Base-by-base conservation (phyloP, 2,888 invertebrate genomes). In the Volucella inanis region DNA sequence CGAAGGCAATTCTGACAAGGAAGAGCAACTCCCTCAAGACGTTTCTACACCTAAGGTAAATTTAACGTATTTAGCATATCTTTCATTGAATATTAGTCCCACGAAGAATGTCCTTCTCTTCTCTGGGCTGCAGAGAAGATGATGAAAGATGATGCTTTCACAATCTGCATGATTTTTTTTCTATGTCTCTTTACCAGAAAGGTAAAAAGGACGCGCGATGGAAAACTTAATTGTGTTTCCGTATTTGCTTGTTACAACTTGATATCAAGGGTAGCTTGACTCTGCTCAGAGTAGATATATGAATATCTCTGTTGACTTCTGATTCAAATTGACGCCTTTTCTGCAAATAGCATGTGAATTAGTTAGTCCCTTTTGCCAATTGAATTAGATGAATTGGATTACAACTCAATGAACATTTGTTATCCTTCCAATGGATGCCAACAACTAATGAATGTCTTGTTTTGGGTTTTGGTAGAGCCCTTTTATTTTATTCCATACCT, bases 21-120 rank as follows among this genome's bases (percentile, higher is more conserved):
- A 43, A 54, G n/a, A n/a, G 47, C 18, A 65, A 41, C 64, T 64
- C 79, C 75, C 75, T 31, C 50, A 75, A 84, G 84, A 84, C 65
- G 76, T 68, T 85, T 77, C 52, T 49, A 54, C 67, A 72, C 67
- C 55, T 8, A 57, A 71, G 85, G 81, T 77, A 57, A 76, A 81
- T 85, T 85, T 81, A 85, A 81, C 72, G 81, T 76, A 85, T 85
- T 85, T 85, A 85, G 85, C 76, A 85, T 85, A 85, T 85, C 57
- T 76, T 64, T 54, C 41, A 54, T 41, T 31, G 41, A 31, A 50
- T 57, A 41, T 4, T 31, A 31, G 31, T 31, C 31, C 31, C 31
- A 31, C 6, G 31, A 31, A 31, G 31, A 31, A 6, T 4, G 31
- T 31, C 31, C 31, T 31, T 6, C 31, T 31, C 31, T 31, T 31